A percentile compares a stretch with the other conserved stretches of the same genome.
These are phyloP conservation scores for Coluber constrictor DNA, from an alignment of 2,797 vertebrate genomes.

Conservation along the genomic window DNA sequence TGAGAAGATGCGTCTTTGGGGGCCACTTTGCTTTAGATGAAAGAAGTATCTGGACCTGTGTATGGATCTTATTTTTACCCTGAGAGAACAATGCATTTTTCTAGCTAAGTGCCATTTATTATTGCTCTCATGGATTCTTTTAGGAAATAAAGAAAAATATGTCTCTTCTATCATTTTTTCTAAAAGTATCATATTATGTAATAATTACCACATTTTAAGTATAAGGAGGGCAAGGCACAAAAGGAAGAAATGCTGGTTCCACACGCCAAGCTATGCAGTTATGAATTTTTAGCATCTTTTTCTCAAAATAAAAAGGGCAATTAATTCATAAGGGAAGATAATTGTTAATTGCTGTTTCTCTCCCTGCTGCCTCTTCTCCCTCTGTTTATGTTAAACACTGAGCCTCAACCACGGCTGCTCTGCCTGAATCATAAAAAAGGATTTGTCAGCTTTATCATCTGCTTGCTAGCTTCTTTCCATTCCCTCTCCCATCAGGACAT, in stretches of 20 bases:
- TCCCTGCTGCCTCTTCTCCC: slow-evolving; percentile 13
- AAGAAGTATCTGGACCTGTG: slow-evolving; percentile 34
- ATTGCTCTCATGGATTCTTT: slow-evolving; percentile 58
- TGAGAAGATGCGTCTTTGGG: rapidly evolving
- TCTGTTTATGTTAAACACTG: rapidly evolving
- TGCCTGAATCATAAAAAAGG: background rate
- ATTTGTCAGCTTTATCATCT: slow-evolving; percentile 23
- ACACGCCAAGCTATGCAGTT: slow-evolving; percentile 60
- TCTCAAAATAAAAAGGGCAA: slow-evolving; percentile 54
- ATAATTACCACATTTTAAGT: slow-evolving; percentile 56
- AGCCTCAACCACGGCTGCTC: slow-evolving; percentile 11
- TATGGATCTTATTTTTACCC: slow-evolving; percentile 44
- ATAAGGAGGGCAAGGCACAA: background rate
- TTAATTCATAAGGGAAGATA: slow-evolving; percentile 64
- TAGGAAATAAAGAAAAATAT: slow-evolving; percentile 41
- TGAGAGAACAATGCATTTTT: slow-evolving; percentile 59
- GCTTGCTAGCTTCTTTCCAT: slow-evolving; percentile 25
- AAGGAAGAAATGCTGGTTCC: slow-evolving; percentile 42
- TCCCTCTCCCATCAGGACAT: slow-evolving; percentile 35
- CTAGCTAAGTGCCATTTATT: slow-evolving; percentile 61
- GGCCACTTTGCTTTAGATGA: background rate
- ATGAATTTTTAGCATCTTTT: slow-evolving; percentile 43
- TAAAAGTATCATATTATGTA: slow-evolving; percentile 52
- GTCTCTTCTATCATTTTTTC: slow-evolving; percentile 42
- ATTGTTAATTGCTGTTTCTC: slow-evolving; percentile 30